These are phyloP conservation scores for Lineus longissimus DNA, from an alignment of 1,140 invertebrate genomes.

Conservation along the genomic window DNA sequence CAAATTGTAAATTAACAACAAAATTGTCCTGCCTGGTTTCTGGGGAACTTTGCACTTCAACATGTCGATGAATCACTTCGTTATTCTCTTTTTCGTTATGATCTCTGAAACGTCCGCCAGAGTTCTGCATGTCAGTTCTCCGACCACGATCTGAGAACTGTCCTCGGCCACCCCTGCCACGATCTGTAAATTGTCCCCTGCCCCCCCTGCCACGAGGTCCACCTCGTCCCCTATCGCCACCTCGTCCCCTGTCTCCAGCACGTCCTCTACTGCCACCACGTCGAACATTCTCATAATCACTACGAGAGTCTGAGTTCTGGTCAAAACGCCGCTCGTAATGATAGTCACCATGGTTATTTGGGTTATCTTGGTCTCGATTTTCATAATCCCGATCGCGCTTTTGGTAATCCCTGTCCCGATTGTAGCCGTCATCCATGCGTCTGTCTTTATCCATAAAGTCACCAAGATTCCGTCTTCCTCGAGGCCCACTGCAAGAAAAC, in stretches of 20 bases:
- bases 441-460: constrained; percentile 1
- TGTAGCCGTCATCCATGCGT: not conserved
- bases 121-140: constrained; percentile 10
- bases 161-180: constrained; percentile 13
- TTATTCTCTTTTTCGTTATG: too few relatives aligned
- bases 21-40: too few relatives aligned
- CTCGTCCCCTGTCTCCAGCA: not conserved
- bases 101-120: too few relatives aligned
- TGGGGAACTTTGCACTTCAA: too few relatives aligned
- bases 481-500: not conserved
- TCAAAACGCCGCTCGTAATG: not conserved
- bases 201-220: constrained; percentile 9
- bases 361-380: not conserved
- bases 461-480: not conserved
- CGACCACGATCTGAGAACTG: constrained; percentile 22
- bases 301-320: too few relatives aligned
- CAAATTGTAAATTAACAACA: too few relatives aligned
- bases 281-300: too few relatives aligned
- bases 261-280: too few relatives aligned
- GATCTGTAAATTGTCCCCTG: constrained; percentile 18
- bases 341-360: constrained; percentile 4
- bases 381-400: not conserved
- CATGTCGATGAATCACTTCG: too few relatives aligned
- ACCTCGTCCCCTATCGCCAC: constrained; percentile 18
- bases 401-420: constrained; percentile 13